Base-by-base conservation (phyloP, 2,113 vertebrate species). In the Butorides virescens region DNA sequence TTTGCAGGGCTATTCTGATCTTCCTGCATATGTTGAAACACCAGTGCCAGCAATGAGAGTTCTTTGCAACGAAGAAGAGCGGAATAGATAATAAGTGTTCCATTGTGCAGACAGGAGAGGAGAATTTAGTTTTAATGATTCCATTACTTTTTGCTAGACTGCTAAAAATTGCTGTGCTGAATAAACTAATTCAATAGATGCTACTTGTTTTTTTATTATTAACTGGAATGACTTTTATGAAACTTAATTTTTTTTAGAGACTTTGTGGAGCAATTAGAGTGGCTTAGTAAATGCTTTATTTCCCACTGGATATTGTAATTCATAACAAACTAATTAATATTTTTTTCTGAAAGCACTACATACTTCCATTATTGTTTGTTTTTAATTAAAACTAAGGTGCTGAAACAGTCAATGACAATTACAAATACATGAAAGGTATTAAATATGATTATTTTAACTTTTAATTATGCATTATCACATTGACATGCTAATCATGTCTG, bases 101-200 rank as follows among this genome's bases (percentile, higher is more conserved):
- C 78, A 63, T 74, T 92, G 85, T 71, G 67, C 47, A 90, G 59
- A 86, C 22, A 55, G 52, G 58, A 94, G 63, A 94, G 30, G 16
- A 89, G 66, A 96, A 94, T 88, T 90, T 76, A 39, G 36, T 88
- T 96, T 92, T 95, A 96, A 97, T 90, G 82, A 92, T 88, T n/a
- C 59, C 67, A 84, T 92, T 95, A 71, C 42, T 86, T 80, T 86
- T 50, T 86, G n/a, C 26, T 89, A 55, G 52, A 52, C 59, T 59
- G 42, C n/a, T 92, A 94, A 88, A 92, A 92, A 66, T 88, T 83
- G 46, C 55, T 77, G 56, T 13, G 32, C 17, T 75, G n/a, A 78
- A 92, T 85, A 77, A 95, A 81, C 26, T 34, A 73, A 59, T 77
- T 73, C n/a, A 92, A 56, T 21, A 80, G 46, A 73, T 70, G 21